Base-by-base conservation (phyloP, 1,140 invertebrate species). In the Drosophila kohkoa region DNA sequence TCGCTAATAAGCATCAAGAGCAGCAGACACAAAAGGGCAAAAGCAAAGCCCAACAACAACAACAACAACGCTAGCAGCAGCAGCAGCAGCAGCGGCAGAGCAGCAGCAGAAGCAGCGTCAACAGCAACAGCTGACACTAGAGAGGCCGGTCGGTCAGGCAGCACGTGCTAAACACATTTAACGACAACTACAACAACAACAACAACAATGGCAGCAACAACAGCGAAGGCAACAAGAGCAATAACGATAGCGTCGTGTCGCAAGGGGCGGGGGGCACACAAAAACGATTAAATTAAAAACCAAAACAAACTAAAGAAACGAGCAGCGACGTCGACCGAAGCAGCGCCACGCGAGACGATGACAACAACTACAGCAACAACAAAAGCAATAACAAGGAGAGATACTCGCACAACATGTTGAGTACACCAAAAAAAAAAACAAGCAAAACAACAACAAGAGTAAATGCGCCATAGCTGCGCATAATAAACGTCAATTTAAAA, bases 401-500 rank as follows among this genome's bases (percentile, higher is more conserved):
- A 51, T 65, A 71, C 59, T 71, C 60, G 46, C 38, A 75, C 59
- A 74, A 63, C 73, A 86, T 82, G 82, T 86, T 82, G 82, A 87
- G 79, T 87, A 87, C 82, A 79, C 76, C 60, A 57, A 76, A 81
- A 81, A 71, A 67, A 15, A 16, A 45, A 63, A 48, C 68, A 60
- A 55, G 49, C 64, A 63, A 51, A 66, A 16, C 60, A 76, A 41
- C 41, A 28, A 64, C 59, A 75, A 55, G 60, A 76, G 46, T 45
- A 59, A 67, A 59, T 57, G 62, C 48, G 60, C 59, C 59, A 49
- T 49, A 51, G 60, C 54, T 54, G 81, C 83, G 82, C 82, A 88
- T 88, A 88, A 88, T 88, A 88, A 88, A 89, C 80, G 83, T 89
- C 83, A 89, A 88, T 88, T 88, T 88, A 88, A 88, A 88, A 88